Evolutionary conservation across 2,113 vertebrate species (phyloP).

Genomic region (Ophiodon elongatus): DNA sequence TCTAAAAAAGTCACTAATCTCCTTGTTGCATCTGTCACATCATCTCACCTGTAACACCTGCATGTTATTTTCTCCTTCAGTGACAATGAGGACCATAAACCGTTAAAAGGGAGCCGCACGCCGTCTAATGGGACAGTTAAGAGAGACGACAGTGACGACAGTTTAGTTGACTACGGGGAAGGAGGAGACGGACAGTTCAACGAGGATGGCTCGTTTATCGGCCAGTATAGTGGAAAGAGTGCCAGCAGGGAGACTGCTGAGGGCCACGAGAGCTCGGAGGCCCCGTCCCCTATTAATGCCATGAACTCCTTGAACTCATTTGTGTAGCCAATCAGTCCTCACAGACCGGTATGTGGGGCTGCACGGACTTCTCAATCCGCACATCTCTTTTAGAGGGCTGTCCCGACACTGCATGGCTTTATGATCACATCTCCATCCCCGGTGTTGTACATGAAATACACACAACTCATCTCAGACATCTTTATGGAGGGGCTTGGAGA

Average conservation of each 20-base stretch:
- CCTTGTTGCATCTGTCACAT: constrained; percentile 70
- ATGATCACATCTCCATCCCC: constrained; percentile 42
- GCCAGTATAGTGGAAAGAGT: constrained; percentile 97
- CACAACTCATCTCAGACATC: constrained; percentile 17
- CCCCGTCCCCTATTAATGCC: constrained; percentile 95
- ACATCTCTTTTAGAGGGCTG: constrained; percentile 30
- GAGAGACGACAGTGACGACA: constrained; percentile 97
- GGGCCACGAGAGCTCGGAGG: constrained; percentile 96
- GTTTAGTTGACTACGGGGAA: constrained; percentile 99
- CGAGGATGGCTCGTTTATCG: constrained; percentile 99
- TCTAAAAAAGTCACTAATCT: constrained; percentile 79
- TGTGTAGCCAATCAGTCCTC: constrained; percentile 84
- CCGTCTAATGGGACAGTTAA: constrained; percentile 97
- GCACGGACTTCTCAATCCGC: constrained; percentile 55
- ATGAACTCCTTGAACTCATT: constrained; percentile 94
- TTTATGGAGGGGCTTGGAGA: constrained; percentile 27
- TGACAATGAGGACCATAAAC: constrained; percentile 98
- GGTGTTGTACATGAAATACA: constrained; percentile 18
- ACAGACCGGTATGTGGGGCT: constrained; percentile 17
- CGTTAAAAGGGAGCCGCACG: constrained; percentile 95
- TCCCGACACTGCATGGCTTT: constrained; percentile 67
- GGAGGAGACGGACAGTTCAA: constrained; percentile 98
- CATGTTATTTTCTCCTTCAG: constrained; percentile 89
- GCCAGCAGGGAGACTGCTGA: constrained; percentile 91
- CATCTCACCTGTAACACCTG: constrained; percentile 84